phyloP scores from a whole-genome alignment of 2,113 vertebrate genomes.

The Prionailurus bengalensis region DNA sequence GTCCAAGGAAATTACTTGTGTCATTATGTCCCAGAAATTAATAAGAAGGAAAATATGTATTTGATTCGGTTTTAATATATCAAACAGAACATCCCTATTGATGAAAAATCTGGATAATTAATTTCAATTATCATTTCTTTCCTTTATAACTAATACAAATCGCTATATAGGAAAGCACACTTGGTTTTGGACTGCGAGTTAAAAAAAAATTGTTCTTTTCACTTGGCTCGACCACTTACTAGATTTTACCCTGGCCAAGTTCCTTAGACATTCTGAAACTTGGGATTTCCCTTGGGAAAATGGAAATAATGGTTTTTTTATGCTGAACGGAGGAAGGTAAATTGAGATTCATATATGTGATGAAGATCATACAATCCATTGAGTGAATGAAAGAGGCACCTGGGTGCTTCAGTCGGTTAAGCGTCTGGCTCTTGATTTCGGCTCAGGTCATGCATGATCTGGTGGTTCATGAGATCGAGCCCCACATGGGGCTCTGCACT shows the following conservation, averaged over 20 bases:
- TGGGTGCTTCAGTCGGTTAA: no score
- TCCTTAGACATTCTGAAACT: not conserved
- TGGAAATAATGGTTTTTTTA: not conserved
- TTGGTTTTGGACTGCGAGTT: not conserved
- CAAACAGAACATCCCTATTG: not conserved
- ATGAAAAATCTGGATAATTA: not conserved
- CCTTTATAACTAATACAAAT: not conserved
- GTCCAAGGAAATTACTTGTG: not conserved
- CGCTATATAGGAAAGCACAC: not conserved
- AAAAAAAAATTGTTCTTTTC: not conserved
- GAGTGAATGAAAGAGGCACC: not conserved
- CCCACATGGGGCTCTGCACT: no score
- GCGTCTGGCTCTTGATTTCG: no score
- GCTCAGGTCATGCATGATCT: no score
- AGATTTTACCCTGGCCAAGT: not conserved
- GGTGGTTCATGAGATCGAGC: no score
- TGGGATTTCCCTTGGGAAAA: conserved; percentile 24
- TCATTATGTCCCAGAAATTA: not conserved
- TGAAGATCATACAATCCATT: not conserved
- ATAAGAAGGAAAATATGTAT: not conserved
- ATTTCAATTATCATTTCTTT: not conserved
- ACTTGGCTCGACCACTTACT: not conserved
- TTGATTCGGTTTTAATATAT: conserved; percentile 17
- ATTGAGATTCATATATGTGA: not conserved
- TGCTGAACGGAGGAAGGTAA: not conserved